These are phyloP conservation scores for Syndactyla subalaris DNA, from an alignment of 2,797 vertebrate genomes.

Conservation along the genomic window DNA sequence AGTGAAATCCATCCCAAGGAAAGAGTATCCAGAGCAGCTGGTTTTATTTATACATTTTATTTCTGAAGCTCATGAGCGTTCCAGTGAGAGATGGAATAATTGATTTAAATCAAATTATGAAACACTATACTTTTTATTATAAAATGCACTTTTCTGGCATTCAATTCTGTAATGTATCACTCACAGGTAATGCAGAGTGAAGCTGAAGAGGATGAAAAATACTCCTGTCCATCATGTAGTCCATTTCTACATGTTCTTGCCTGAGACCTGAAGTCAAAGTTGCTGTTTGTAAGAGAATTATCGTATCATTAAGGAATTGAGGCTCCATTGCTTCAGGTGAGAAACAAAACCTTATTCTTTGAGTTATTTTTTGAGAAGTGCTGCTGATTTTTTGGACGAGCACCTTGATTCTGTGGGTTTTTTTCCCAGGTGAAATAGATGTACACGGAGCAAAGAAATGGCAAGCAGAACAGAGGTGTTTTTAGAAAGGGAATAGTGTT, in stretches of 20 bases:
- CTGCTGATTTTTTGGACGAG: conserved; percentile 47
- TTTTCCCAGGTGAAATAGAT: conserved; percentile 44
- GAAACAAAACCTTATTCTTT: neutral
- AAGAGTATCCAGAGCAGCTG: conserved; percentile 76
- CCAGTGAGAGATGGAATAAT: conserved; percentile 81
- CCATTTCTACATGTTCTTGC: neutral
- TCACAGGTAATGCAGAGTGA: conserved; percentile 72
- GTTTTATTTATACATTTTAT: conserved; percentile 81
- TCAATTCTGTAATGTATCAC: conserved; percentile 64
- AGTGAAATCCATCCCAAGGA: conserved; percentile 77
- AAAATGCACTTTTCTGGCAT: conserved; percentile 76
- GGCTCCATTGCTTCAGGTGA: conserved; percentile 33
- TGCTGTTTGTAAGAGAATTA: conserved; percentile 5
- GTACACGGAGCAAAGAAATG: conserved; percentile 18
- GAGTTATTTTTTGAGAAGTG: neutral
- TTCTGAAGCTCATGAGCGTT: conserved; percentile 78
- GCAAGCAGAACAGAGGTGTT: conserved; percentile 43
- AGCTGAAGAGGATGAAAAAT: conserved; percentile 1
- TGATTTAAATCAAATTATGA: conserved; percentile 85
- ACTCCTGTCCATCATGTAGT: neutral
- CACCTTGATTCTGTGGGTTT: conserved; percentile 34
- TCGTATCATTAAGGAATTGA: neutral
- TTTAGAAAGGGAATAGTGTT: conserved; percentile 26
- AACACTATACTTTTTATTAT: conserved; percentile 78
- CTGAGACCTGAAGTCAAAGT: neutral